Evolutionary conservation across 2,113 vertebrate species (phyloP).

Genomic region (Cervus canadensis): DNA sequence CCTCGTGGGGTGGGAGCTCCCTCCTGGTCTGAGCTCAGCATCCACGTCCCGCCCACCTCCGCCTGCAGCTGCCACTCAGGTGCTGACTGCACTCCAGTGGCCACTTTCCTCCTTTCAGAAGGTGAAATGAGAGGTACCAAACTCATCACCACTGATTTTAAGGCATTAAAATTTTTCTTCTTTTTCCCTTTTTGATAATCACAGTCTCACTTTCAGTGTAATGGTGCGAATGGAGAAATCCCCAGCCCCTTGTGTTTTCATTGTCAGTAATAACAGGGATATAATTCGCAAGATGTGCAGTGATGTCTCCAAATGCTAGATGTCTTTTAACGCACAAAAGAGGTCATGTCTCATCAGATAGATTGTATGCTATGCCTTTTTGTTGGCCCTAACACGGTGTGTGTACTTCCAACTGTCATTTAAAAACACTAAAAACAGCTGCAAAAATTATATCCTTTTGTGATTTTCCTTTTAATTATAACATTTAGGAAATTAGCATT

Average conservation of each 20-base stretch:
- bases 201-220: slow-evolving; percentile 20
- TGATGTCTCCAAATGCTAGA: slow-evolving; percentile 23
- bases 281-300: neutral
- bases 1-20: neutral
- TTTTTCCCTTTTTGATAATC: neutral
- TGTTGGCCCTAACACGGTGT: slow-evolving; percentile 14
- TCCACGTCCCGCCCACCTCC: accelerated
- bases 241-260: neutral
- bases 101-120: neutral
- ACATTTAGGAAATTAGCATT: slow-evolving; percentile 54
- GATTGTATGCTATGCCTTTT: neutral
- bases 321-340: slow-evolving; percentile 25
- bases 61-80: neutral
- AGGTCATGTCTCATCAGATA: slow-evolving; percentile 34
- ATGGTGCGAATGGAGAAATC: slow-evolving; percentile 26
- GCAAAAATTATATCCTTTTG: slow-evolving; percentile 47
- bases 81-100: neutral
- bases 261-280: neutral
- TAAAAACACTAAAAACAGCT: slow-evolving; percentile 53
- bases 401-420: slow-evolving; percentile 36
- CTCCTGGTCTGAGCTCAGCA: neutral
- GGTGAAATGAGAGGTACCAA: neutral
- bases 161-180: slow-evolving; percentile 6
- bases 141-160: neutral
- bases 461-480: slow-evolving; percentile 50